Conservation (phyloP, 2,888 invertebrate genomes). For the Orchesella flavescens region DNA sequence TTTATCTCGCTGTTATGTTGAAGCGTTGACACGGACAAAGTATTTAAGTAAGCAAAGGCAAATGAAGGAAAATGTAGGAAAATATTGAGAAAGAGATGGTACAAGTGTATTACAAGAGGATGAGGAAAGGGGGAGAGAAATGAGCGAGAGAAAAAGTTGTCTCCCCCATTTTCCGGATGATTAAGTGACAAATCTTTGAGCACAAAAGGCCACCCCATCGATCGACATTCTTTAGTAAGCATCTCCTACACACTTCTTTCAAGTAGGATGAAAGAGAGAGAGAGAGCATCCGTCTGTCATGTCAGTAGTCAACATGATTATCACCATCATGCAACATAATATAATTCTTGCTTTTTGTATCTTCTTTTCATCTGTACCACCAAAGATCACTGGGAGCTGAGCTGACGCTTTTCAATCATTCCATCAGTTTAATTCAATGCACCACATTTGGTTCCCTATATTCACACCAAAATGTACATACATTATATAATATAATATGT, state of each 20-base stretch:
- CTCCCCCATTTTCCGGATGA: constrained; percentile 63
- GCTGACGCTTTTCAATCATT: too few relatives aligned
- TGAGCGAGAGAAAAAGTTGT: constrained; percentile 16
- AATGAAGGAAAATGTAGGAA: background rate
- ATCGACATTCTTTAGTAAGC: constrained; percentile 3
- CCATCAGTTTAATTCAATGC: too few relatives aligned
- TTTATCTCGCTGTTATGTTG: background rate
- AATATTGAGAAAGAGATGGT: background rate
- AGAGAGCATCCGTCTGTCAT: too few relatives aligned
- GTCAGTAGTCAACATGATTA: too few relatives aligned
- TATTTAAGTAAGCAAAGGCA: background rate
- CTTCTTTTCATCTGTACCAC: background rate
- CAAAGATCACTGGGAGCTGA: too few relatives aligned
- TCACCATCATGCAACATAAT: background rate
- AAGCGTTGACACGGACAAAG: background rate
- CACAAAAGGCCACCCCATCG: constrained; percentile 56
- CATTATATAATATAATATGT: too few relatives aligned
- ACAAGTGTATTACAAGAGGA: background rate
- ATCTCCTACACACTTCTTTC: constrained; percentile 29
- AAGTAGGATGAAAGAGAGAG: constrained; percentile 9
- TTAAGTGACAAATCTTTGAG: constrained; percentile 66
- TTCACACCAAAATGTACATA: too few relatives aligned
- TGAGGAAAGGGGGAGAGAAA: constrained; percentile 1
- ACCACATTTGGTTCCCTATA: too few relatives aligned
- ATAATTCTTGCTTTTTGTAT: background rate